Evolutionary conservation across 2,113 vertebrate genomes (phyloP), one percentile per base, ranked within the genome.

Genomic region (Hemiscyllium ocellatum): DNA sequence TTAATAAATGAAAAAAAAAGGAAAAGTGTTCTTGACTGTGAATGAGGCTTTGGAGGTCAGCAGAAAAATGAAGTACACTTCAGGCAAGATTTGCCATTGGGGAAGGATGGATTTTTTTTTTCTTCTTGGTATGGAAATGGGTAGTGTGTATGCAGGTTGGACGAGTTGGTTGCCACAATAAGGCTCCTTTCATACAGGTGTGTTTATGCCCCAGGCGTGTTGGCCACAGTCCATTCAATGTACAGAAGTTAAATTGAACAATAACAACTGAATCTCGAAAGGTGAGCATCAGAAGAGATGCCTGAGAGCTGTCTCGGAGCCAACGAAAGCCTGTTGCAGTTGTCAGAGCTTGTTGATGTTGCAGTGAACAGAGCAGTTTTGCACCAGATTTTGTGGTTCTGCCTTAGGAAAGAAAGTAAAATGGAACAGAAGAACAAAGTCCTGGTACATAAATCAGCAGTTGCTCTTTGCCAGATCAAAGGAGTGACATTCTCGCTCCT

Each of bases 261-360:
- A 99, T 99, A 98, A 99, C 98, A 98, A 99, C 98, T 97, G 97
- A 98, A 98, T 98, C 98, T 98, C 96, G 97, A 97, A 98, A 97
- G 98, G 98, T 97, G 98, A 98, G 98, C 97, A 97, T 99, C 98
- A 98, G 98, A 98, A 98, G 98, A 98, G 98, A 99, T 98, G 98
- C 98, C 98, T 98, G 97, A 98, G 97, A 99, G 98, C 98, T 98
- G 98, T 98, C 98, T 98, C 97, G 97, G 98, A 98, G 98, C 98
- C 98, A 99, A 98, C 98, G 98, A 98, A 99, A 98, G 98, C 98
- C 98, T 98, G 97, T 98, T 98, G 98, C 98, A 98, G 98, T 99
- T 99, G 99, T 99, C 99, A 99, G 99, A 99, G 99, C 98, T 99
- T 99, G 99, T 99, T 99, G 98, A 98, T 98, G 98, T 98, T 99